phyloP scores from a whole-genome alignment of 2,797 vertebrate genomes.

The Rhyacichthys aspro region DNA sequence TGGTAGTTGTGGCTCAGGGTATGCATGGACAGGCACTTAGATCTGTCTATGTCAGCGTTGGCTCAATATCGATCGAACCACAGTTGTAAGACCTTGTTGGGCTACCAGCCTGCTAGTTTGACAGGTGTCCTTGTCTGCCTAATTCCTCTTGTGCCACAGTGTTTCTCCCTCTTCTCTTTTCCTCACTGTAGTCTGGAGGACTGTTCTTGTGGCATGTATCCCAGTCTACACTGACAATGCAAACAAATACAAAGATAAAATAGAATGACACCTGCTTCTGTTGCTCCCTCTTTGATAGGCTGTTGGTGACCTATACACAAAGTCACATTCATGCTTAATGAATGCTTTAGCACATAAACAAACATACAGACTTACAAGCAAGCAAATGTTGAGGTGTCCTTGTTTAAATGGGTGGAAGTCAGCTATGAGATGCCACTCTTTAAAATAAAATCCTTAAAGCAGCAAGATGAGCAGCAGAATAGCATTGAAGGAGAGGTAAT shows the following conservation, averaged over 20 bases:
- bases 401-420: constrained; percentile 39
- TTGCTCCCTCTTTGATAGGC: constrained; percentile 37
- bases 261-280: constrained; percentile 42
- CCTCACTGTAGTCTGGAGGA: constrained; percentile 50
- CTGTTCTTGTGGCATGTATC: constrained; percentile 56
- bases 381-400: constrained; percentile 30
- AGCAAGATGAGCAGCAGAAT: constrained; percentile 35
- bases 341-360: constrained; percentile 19
- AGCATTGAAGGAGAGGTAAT: constrained; percentile 61
- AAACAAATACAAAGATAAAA: constrained; percentile 53
- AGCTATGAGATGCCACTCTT: constrained; percentile 20
- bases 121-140: constrained; percentile 75
- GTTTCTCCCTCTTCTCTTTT: constrained; percentile 43
- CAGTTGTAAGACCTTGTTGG: constrained; percentile 44
- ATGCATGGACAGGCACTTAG: constrained; percentile 12
- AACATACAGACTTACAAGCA: not conserved
- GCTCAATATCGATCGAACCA: constrained; percentile 69
- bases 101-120: constrained; percentile 61
- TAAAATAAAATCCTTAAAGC: constrained; percentile 37
- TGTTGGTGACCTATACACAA: constrained; percentile 5
- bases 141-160: constrained; percentile 43
- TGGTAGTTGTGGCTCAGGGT: constrained; percentile 37
- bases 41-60: constrained; percentile 24
- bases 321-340: constrained; percentile 13
- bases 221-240: constrained; percentile 36